Evolutionary conservation across 2,888 invertebrate species (phyloP).

Genomic region (Chouioia cunea): DNA sequence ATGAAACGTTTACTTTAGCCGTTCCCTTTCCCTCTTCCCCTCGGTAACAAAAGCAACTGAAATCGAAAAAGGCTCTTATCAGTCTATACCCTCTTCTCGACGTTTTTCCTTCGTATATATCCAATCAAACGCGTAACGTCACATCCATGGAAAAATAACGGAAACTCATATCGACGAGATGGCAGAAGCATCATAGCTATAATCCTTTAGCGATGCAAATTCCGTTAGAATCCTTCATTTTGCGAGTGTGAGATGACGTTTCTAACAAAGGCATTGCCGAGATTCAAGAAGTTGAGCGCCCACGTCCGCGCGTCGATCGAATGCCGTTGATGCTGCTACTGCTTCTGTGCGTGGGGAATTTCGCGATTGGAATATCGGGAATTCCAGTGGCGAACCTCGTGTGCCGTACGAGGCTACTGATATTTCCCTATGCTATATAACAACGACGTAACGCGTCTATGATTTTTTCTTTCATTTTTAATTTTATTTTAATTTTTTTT

Average conservation of each 20-base stretch:
- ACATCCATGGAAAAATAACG: slow-evolving; percentile 25
- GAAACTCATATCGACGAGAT: background rate
- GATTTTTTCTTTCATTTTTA: too few species aligned
- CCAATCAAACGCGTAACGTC: slow-evolving; percentile 18
- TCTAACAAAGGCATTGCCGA: slow-evolving; percentile 35
- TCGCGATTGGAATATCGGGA: slow-evolving; percentile 65
- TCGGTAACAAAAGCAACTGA: too few species aligned
- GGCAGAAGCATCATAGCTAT: background rate
- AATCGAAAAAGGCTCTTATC: too few species aligned
- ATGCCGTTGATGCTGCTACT: too few species aligned
- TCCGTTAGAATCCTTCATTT: slow-evolving; percentile 41
- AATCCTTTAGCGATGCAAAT: slow-evolving; percentile 23
- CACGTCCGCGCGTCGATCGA: slow-evolving; percentile 51
- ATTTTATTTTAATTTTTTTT: too few species aligned
- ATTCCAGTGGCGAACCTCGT: slow-evolving; percentile 53
- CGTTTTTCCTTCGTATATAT: background rate
- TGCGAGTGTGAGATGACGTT: background rate
- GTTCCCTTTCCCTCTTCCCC: too few species aligned
- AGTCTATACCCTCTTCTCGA: too few species aligned
- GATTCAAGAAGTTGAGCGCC: slow-evolving; percentile 46
- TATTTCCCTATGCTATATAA: background rate
- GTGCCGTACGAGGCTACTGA: background rate
- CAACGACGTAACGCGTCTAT: too few species aligned
- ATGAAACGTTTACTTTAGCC: too few species aligned
- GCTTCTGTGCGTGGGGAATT: slow-evolving; percentile 63